Conservation (phyloP, 1,140 invertebrate genomes). For the Drosophila takahashii region DNA sequence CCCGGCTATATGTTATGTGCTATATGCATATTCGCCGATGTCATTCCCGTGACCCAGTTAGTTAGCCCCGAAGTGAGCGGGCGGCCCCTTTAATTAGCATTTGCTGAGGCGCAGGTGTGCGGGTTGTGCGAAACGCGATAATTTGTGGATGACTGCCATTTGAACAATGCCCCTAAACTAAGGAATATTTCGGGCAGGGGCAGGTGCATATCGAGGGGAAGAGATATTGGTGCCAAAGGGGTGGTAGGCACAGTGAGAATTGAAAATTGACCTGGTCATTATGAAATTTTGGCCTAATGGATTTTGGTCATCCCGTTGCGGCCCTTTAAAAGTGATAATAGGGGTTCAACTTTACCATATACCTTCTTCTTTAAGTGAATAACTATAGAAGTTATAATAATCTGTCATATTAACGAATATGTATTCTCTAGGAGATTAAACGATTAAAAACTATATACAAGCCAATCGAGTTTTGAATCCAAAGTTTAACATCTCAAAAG, state of each 20-base stretch:
- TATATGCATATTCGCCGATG: slow-evolving; percentile 41
- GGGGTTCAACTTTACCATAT: neutral
- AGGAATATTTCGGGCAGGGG: slow-evolving; percentile 13
- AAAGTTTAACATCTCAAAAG: neutral
- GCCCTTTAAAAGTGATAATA: neutral
- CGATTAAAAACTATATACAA: no score
- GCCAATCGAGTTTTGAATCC: no score
- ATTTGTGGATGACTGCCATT: slow-evolving; percentile 48
- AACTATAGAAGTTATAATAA: no score
- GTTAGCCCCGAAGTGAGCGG: neutral
- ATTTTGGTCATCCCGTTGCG: neutral
- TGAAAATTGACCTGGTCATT: slow-evolving; percentile 47
- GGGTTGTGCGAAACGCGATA: slow-evolving; percentile 34
- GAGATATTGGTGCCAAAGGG: neutral
- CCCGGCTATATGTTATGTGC: slow-evolving; percentile 24
- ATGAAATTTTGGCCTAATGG: slow-evolving; percentile 21
- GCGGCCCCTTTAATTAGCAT: slow-evolving; percentile 73
- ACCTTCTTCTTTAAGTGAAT: no score
- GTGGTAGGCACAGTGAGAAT: slow-evolving; percentile 14
- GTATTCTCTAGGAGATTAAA: no score
- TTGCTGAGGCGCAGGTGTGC: slow-evolving; percentile 39
- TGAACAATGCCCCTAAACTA: slow-evolving; percentile 45
- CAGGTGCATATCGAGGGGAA: neutral
- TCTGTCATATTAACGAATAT: no score
- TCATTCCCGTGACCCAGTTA: slow-evolving; percentile 74